Conservation (phyloP, 2,888 invertebrate species). For the Timandra comae region DNA sequence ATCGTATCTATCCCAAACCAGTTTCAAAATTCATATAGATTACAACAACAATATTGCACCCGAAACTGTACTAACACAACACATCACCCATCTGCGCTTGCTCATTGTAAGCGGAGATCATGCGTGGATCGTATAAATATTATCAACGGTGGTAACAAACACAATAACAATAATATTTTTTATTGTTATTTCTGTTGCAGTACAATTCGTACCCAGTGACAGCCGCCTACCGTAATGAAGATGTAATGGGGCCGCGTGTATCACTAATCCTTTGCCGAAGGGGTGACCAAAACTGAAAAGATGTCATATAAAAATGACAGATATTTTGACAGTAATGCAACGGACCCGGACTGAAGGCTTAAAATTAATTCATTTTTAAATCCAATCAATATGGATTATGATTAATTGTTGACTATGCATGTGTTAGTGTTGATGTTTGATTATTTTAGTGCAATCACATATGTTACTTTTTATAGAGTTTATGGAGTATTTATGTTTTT, state of each 20-base stretch:
- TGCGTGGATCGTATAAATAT: conserved; percentile 60
- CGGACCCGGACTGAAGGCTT: conserved; percentile 47
- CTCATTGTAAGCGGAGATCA: conserved; percentile 56
- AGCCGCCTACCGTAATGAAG: conserved; percentile 75
- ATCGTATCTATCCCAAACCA: neutral
- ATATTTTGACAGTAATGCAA: conserved; percentile 76
- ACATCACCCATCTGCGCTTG: conserved; percentile 34
- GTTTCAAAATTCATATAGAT: neutral
- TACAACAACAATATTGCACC: conserved; percentile 10
- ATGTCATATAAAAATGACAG: conserved; percentile 74
- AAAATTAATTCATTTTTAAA: conserved; percentile 40
- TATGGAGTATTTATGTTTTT: too few species aligned
- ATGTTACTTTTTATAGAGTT: too few species aligned
- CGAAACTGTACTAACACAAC: conserved; percentile 21
- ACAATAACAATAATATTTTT: conserved; percentile 64
- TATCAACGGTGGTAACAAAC: conserved; percentile 58
- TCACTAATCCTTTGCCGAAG: conserved; percentile 66
- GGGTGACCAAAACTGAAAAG: conserved; percentile 65
- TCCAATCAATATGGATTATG: conserved; percentile 10
- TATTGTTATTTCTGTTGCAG: conserved; percentile 56
- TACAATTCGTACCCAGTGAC: conserved; percentile 42
- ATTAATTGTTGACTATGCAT: neutral
- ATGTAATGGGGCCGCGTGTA: conserved; percentile 68
- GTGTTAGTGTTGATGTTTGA: too few species aligned
- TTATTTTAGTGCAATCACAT: too few species aligned